Base-by-base conservation (phyloP, 2,888 invertebrate genomes). In the Asteroscopus sphinx region DNA sequence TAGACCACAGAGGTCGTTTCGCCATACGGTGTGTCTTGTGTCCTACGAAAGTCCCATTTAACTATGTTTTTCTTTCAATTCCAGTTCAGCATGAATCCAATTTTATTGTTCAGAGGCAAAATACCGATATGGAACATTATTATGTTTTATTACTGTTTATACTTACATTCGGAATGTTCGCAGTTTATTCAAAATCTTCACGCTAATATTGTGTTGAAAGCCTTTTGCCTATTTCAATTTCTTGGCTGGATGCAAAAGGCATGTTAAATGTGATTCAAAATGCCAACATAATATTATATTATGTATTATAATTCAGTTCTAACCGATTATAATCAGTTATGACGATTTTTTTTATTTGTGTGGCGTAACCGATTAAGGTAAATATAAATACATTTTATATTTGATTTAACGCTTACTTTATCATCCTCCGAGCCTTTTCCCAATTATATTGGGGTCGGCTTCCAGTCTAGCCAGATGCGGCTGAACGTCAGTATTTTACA, bases 151-250 rank as follows among this genome's bases (percentile, higher is more conserved):
- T 64, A 64, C 66, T 46, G 54, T 62, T 65, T 69, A 59, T 69
- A 68, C 57, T 76, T 66, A 54, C 66, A 64, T 71, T 44, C 39
- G 52, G 46, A 44, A 48, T 49, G 68, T 69, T 51, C 48, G 41
- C 26, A 55, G 54, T 65, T 71, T 61, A 65, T 69, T 76, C 35
- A 61, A 56, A 76, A 56, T 67, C 30, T 74, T 75, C 77, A 75
- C 77, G 75, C 59, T 74, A 62, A 76, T 76, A 71, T 75, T 65
- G 64, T 63, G 60, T 68, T 76, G 36, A 73, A 73, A 56, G 61
- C 59, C 40, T 51, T 61, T 68, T 55, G 42, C 66, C 61, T 76
- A 72, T 73, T 80, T 70, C 77, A 80, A 80, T 82, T 81, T 76
- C 67, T 69, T 75, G 74, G 64, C 65, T 62, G 63, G 52, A 47